Conservation (phyloP, 2,113 vertebrate species). For the Lophius piscatorius region DNA sequence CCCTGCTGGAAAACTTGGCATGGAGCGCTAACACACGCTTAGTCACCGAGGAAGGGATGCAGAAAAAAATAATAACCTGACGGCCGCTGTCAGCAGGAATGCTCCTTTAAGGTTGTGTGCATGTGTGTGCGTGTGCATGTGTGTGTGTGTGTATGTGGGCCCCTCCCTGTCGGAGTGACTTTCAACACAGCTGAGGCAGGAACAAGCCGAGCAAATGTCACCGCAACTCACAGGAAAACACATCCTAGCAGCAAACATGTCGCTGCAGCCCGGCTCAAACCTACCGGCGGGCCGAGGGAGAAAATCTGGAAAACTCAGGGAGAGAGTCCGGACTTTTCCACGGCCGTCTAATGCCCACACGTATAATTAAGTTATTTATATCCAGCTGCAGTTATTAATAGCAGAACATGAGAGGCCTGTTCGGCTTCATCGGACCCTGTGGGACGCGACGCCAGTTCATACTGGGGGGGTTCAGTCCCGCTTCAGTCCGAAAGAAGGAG, state of each 20-base stretch:
- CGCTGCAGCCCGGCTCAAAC: too few species aligned
- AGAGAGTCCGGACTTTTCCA: constrained; percentile 12
- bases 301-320: not conserved
- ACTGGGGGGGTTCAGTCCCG: too few species aligned
- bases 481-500: too few species aligned
- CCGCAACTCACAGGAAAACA: constrained; percentile 29
- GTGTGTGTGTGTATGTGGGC: constrained; percentile 12
- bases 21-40: constrained; percentile 12
- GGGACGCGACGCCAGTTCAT: not conserved
- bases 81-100: constrained; percentile 27
- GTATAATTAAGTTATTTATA: constrained; percentile 51
- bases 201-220: constrained; percentile 31
- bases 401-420: constrained; percentile 62
- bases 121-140: constrained; percentile 16
- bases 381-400: constrained; percentile 61
- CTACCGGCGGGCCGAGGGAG: too few species aligned
- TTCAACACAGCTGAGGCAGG: constrained; percentile 39
- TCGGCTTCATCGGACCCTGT: constrained; percentile 22
- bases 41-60: constrained; percentile 32
- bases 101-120: constrained; percentile 6
- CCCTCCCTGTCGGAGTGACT: constrained; percentile 58
- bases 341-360: constrained; percentile 17
- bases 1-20: constrained; percentile 43
- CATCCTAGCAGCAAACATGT: constrained; percentile 11
- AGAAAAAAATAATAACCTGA: constrained; percentile 9